Conservation (phyloP, 2,797 vertebrate species). For the Periparus ater region DNA sequence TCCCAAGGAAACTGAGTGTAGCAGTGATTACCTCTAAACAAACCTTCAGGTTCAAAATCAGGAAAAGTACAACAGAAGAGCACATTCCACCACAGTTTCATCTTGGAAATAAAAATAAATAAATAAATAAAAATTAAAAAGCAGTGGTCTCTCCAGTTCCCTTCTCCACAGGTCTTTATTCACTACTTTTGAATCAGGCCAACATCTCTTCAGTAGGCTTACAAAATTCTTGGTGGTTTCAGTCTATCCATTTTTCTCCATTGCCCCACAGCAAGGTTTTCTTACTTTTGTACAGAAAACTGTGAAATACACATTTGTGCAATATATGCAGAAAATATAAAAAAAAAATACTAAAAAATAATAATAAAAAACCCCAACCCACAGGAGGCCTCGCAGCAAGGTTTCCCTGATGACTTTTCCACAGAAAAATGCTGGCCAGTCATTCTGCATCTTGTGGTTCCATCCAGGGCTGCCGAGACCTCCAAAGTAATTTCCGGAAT, state of each 20-base stretch:
- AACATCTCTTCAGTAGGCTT: background rate
- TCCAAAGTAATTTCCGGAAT: background rate
- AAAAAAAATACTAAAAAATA: no score
- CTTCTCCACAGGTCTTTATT: background rate
- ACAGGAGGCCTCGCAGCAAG: background rate
- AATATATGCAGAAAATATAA: background rate
- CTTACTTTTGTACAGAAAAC: background rate
- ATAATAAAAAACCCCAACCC: fast-evolving
- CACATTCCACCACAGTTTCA: background rate
- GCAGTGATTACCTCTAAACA: background rate
- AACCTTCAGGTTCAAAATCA: background rate
- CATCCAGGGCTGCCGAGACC: background rate
- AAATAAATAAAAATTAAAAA: background rate
- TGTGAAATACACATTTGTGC: background rate
- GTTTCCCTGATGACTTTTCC: background rate
- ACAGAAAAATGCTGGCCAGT: background rate
- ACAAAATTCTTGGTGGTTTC: background rate
- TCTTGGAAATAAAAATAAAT: background rate
- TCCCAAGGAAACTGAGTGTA: background rate
- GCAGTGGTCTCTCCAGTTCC: fast-evolving
- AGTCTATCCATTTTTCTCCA: background rate
- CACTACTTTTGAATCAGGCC: background rate
- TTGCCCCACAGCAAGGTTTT: background rate
- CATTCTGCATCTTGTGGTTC: background rate
- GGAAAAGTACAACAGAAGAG: background rate